Evolutionary conservation across 2,888 invertebrate genomes (phyloP).

Genomic region (Prenolepis imparis): DNA sequence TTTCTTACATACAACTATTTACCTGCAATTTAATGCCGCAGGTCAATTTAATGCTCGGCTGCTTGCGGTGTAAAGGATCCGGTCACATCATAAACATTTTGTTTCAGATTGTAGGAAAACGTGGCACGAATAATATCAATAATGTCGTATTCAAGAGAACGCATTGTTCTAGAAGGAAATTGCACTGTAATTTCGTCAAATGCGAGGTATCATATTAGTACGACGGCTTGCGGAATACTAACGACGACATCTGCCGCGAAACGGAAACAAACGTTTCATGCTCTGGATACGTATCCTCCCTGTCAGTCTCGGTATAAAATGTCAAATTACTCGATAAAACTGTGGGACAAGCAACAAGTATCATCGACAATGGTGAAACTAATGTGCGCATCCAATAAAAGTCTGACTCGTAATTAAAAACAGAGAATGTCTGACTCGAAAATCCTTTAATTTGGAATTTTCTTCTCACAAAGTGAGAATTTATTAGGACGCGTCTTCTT

Average conservation of each 20-base stretch:
- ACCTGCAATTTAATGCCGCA: conserved; percentile 34
- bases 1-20: conserved; percentile 29
- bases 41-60: conserved; percentile 49
- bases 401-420: neutral
- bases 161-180: conserved; percentile 50
- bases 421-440: neutral
- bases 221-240: conserved; percentile 2
- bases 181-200: conserved; percentile 40
- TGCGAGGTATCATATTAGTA: conserved; percentile 35
- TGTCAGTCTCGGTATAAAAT: conserved; percentile 17
- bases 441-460: neutral
- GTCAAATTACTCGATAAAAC: conserved; percentile 25
- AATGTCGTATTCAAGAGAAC: conserved; percentile 25
- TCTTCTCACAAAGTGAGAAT: neutral
- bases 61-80: conserved; percentile 29
- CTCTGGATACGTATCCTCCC: conserved; percentile 43
- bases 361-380: neutral
- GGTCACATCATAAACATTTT: conserved; percentile 35
- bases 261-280: conserved; percentile 50
- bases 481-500: neutral
- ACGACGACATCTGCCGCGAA: conserved; percentile 34
- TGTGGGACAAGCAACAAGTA: conserved; percentile 9
- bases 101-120: conserved; percentile 35
- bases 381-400: neutral
- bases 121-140: conserved; percentile 42